Evolutionary conservation across 64 coral and sea anemone species (phyloP), one percentile per base, ranked within the genome.

Genomic region (Stichodactyla mertensii): DNA sequence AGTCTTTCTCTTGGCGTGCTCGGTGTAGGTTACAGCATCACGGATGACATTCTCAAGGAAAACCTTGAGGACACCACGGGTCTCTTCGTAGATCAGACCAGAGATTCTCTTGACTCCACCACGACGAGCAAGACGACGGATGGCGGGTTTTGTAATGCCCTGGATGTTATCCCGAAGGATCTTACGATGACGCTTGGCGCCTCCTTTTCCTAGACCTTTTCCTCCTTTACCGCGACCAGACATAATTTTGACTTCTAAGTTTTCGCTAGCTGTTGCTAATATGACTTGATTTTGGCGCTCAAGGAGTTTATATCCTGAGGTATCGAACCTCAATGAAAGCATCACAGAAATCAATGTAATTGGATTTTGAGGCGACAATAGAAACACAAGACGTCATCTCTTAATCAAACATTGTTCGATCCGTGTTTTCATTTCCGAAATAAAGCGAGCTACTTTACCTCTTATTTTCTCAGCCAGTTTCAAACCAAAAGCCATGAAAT

Each of bases 1-100:
- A 4, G 89, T 91, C 74, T 91, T 91, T 52, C 89, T 64, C 62
- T 91, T 91, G 89, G 89, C 89, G 89, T 91, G 89, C 74, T 91
- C 89, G 26, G 89, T 91, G 84, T 91, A 91, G 6, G 89, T 91
- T 14, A 91, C 89, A 12, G 89, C 89, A 66, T 91, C 89, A 51
- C 89, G 89, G 51, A 91, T 91, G 10, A 91, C 89, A n/a, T 91
- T 91, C 15, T 91, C 89, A 0, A 86, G 31, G 59, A 86, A 91
- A 16, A 91, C 89, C 55, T 91, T 86, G 19, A 91, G 89, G n/a
- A 91, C 89, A 59, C 89, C 89, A 22, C 89, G 83, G 7, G 89
- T 91, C 59, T 91, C 84, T 91, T 86, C 89, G 52, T 91, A 91
- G 85, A 91, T 91, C 14, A 91, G 84, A 18, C 89, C 89, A 55